Conservation (phyloP, 2,888 invertebrate genomes). For the Blastobasis adustella region DNA sequence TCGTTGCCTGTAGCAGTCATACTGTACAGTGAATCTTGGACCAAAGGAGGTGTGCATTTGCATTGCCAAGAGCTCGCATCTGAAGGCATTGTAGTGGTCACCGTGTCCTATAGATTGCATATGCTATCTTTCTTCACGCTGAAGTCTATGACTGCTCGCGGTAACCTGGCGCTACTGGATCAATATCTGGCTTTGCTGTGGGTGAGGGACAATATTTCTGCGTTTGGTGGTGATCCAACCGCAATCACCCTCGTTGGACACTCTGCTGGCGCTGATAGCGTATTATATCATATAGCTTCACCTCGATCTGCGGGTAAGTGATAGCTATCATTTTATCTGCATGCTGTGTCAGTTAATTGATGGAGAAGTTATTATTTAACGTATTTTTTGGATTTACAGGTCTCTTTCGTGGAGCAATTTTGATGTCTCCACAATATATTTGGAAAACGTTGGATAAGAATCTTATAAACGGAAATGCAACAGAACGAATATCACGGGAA, state of each 20-base stretch:
- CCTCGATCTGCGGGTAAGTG: constrained; percentile 76
- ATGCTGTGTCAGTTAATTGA: not conserved
- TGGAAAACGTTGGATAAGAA: constrained; percentile 47
- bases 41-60: constrained; percentile 61
- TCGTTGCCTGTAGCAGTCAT: constrained; percentile 80
- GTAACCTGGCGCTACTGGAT: constrained; percentile 91
- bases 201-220: constrained; percentile 83
- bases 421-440: constrained; percentile 78
- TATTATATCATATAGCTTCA: constrained; percentile 79
- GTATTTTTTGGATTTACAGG: constrained; percentile 34
- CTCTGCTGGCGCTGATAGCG: constrained; percentile 83
- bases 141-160: constrained; percentile 75
- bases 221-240: constrained; percentile 87
- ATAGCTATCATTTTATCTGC: not conserved
- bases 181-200: constrained; percentile 87
- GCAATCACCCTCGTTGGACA: constrained; percentile 89
- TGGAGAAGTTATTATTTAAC: not conserved
- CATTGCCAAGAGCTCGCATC: constrained; percentile 84
- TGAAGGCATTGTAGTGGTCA: constrained; percentile 81
- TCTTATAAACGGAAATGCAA: constrained; percentile 32
- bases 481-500: constrained; percentile 67
- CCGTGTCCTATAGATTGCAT: constrained; percentile 81
- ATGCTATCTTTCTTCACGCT: constrained; percentile 80
- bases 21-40: constrained; percentile 79
- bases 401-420: constrained; percentile 78